Evolutionary conservation across 2,113 vertebrate genomes (phyloP).

Genomic region (Nyctibius bracteatus): DNA sequence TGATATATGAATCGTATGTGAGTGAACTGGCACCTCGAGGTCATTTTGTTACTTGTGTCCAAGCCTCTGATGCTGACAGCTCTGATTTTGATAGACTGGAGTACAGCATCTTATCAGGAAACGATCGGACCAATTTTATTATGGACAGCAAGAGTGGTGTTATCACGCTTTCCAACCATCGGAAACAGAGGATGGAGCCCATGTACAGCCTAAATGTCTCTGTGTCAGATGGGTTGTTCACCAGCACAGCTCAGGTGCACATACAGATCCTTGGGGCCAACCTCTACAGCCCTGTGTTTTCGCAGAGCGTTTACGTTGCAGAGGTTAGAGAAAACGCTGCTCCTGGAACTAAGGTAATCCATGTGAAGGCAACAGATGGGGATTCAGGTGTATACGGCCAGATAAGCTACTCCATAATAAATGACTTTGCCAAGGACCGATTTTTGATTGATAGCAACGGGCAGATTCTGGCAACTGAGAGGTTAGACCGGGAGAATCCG

Average conservation of each 20-base stretch:
- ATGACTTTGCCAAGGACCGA: slow-evolving; percentile 87
- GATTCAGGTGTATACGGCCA: slow-evolving; percentile 87
- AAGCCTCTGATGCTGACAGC: slow-evolving; percentile 92
- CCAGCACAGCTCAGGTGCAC: slow-evolving; percentile 93
- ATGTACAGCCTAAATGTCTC: slow-evolving; percentile 91
- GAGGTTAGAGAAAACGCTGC: slow-evolving; percentile 89
- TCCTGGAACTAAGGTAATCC: slow-evolving; percentile 85
- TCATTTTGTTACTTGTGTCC: slow-evolving; percentile 94
- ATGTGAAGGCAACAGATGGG: slow-evolving; percentile 86
- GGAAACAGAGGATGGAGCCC: slow-evolving; percentile 89
- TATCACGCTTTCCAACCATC: slow-evolving; percentile 87
- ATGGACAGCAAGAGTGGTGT: slow-evolving; percentile 87
- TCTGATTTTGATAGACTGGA: slow-evolving; percentile 87
- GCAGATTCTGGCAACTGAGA: slow-evolving; percentile 87
- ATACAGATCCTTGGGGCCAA: slow-evolving; percentile 88
- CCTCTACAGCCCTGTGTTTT: slow-evolving; percentile 87
- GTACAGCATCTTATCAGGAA: slow-evolving; percentile 93
- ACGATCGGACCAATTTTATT: slow-evolving; percentile 88
- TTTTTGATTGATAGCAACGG: slow-evolving; percentile 88
- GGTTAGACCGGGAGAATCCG: slow-evolving; percentile 86
- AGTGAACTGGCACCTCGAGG: slow-evolving; percentile 91
- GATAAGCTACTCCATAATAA: slow-evolving; percentile 86
- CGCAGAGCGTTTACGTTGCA: slow-evolving; percentile 84
- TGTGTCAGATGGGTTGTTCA: slow-evolving; percentile 93
- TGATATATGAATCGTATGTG: slow-evolving; percentile 94